Base-by-base conservation (phyloP, 2,888 invertebrate species). In the Lycocerus yunnanus region DNA sequence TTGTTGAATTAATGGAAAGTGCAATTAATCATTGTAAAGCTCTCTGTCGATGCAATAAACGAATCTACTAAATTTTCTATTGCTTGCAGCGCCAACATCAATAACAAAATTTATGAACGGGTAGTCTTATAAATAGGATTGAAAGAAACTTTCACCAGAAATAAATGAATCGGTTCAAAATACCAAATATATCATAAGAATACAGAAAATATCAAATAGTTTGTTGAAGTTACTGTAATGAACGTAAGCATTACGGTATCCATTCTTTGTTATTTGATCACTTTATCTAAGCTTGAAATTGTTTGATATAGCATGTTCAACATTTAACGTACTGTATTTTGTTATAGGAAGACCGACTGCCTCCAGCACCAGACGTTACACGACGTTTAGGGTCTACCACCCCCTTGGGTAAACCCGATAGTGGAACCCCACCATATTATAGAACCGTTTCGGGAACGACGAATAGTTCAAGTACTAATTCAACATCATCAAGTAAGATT, bases 291-390 rank as follows among this genome's bases (percentile, higher is more conserved):
- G 43, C 43, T 43, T 43, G 43, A 43, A 43, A 43, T 43, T 43
- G 60, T 72, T 65, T 69, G 70, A 66, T 73, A 67, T 70, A 70
- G 24, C 60, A 58, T 66, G 68, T 69, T 60, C 69, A 20, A 14
- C 13, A 68, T 58, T 66, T 72, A 69, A 72, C 69, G 58, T 69
- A 58, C 59, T 59, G 67, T 71, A 71, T 76, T 58, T 21, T 74
- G 77, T 80, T 80, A 76, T 76, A 80, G 80, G 80, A 80, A 70
- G 79, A 80, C 61, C 78, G 82, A 58, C 80, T 82, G 75, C 86
- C 89, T 10, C 91, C 90, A 21, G 91, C 91, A 59, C 91, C 91
- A 21, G 91, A 91, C 83, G 91, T 91, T 78, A 91, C 91, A 58
- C 82, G 87, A 76, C 84, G 87, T 75, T 82, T 87, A 81, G 86